These are phyloP conservation scores for Choloepus didactylus DNA, from an alignment of 2,797 vertebrate genomes.

Conservation along the genomic window DNA sequence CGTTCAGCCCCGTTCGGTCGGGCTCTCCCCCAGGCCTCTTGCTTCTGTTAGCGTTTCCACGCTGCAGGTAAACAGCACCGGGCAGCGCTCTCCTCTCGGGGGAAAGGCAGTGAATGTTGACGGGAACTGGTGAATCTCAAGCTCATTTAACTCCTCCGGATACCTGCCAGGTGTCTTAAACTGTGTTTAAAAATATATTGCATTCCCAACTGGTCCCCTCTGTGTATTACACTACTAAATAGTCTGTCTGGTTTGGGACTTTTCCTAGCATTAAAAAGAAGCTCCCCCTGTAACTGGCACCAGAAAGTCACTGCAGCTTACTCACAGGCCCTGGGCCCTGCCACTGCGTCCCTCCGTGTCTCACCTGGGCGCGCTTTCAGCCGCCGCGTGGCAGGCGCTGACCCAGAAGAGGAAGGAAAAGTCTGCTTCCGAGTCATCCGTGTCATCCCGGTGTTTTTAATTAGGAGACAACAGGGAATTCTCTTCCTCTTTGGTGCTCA, in stretches of 20 bases:
- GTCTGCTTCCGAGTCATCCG: slow-evolving; percentile 62
- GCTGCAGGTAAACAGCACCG: background rate
- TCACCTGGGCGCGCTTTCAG: slow-evolving; percentile 40
- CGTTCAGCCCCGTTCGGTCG: slow-evolving; percentile 75
- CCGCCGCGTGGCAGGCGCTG: slow-evolving; percentile 71
- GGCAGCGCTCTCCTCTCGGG: background rate
- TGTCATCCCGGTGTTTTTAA: background rate
- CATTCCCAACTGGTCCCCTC: slow-evolving; percentile 50
- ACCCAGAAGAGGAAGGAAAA: slow-evolving; percentile 39
- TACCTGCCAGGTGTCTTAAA: slow-evolving; percentile 80
- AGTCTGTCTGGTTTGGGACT: slow-evolving; percentile 14
- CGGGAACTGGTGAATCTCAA: slow-evolving; percentile 26
- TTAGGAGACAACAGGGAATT: slow-evolving; percentile 78
- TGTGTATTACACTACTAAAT: slow-evolving; percentile 32
- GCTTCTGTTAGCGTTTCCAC: slow-evolving; percentile 28
- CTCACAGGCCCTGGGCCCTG: slow-evolving; percentile 75
- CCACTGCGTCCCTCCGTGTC: slow-evolving; percentile 51
- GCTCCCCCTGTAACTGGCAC: slow-evolving; percentile 73
- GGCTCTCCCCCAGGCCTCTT: slow-evolving; percentile 70
- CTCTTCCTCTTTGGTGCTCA: slow-evolving; percentile 73
- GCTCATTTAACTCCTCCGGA: slow-evolving; percentile 23
- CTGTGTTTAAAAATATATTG: slow-evolving; percentile 60
- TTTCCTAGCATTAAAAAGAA: background rate
- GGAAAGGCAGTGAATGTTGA: slow-evolving; percentile 68
- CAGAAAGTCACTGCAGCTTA: slow-evolving; percentile 55